Evolutionary conservation across 2,797 vertebrate genomes (phyloP).

Genomic region (Tauraco hartlaubi): DNA sequence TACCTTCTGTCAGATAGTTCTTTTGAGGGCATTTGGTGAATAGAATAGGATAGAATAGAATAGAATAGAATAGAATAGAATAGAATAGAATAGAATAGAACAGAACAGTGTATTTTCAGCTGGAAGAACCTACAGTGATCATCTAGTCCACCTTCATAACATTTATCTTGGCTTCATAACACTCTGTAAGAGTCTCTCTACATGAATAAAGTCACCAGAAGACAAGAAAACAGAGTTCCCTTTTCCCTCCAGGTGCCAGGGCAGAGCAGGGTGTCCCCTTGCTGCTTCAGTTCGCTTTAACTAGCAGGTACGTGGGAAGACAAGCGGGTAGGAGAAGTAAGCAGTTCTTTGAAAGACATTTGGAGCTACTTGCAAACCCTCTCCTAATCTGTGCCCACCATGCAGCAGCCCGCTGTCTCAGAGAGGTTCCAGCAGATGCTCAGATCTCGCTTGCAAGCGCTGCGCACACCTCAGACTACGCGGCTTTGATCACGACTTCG

Average conservation of each 20-base stretch:
- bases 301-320: neutral
- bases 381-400: neutral
- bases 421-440: neutral
- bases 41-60: neutral
- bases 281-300: neutral
- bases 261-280: neutral
- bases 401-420: rapidly evolving
- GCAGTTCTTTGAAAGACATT: neutral
- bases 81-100: neutral
- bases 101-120: neutral
- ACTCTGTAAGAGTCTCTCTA: neutral
- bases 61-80: neutral
- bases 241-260: rapidly evolving
- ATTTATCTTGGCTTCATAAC: neutral
- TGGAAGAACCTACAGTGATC: neutral
- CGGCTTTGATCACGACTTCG: neutral
- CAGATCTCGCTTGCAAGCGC: rapidly evolving
- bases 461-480: neutral
- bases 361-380: neutral
- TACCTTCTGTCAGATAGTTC: neutral
- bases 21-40: neutral
- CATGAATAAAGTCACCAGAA: neutral
- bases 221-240: rapidly evolving
- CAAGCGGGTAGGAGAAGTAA: neutral
- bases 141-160: neutral